Evolutionary conservation across 2,113 vertebrate species (phyloP).

Genomic region (Chloebia gouldiae): DNA sequence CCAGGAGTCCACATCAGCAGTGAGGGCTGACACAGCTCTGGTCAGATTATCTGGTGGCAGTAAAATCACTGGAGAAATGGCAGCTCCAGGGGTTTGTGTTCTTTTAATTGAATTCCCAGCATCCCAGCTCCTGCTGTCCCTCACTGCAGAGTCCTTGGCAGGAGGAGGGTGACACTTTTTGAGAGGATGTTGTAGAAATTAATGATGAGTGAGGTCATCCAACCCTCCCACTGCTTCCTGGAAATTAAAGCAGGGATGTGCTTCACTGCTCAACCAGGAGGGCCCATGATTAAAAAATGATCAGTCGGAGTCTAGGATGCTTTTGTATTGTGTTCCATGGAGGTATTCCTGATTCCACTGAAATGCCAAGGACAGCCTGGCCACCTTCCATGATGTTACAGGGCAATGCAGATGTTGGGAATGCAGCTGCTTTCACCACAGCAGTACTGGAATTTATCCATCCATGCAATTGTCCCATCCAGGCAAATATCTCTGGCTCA

Average conservation of each 20-base stretch:
- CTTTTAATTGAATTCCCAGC: slow-evolving; percentile 33
- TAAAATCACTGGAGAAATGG: background rate
- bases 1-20: background rate
- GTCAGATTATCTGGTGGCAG: background rate
- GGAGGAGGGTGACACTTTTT: background rate
- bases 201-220: slow-evolving; percentile 25
- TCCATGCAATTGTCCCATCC: background rate
- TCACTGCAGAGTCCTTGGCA: slow-evolving; percentile 2
- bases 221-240: slow-evolving; percentile 36
- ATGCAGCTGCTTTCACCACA: background rate
- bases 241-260: slow-evolving; percentile 16
- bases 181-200: slow-evolving; percentile 25
- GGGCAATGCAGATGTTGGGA: background rate
- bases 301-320: background rate
- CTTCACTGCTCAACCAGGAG: background rate
- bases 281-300: background rate
- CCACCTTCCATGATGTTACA: rapidly evolving
- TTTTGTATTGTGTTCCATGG: background rate
- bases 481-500: background rate
- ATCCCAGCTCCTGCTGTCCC: background rate
- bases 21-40: background rate
- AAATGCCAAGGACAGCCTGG: background rate
- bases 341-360: background rate
- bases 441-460: background rate
- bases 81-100: slow-evolving; percentile 16